Percentiles rank a stretch among this genome's conserved stretches.
Conservation (phyloP, 1,140 invertebrate species). For the Hirudo medicinalis region DNA sequence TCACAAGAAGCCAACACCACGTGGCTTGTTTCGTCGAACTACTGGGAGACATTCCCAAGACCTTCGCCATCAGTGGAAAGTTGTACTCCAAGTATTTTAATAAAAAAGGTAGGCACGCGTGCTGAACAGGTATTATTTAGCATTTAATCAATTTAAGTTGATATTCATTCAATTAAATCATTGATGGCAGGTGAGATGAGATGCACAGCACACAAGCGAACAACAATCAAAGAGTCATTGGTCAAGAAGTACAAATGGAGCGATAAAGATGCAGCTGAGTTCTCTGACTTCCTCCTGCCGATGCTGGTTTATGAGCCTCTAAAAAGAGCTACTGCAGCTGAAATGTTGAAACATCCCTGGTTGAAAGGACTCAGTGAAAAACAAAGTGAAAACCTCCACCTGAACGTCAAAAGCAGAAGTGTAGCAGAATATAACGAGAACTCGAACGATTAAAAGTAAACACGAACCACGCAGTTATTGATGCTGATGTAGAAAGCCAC, state of each 20-base stretch:
- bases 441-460: no score
- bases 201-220: conserved; percentile 81
- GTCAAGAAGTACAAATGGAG: conserved; percentile 89
- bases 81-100: conserved; percentile 86
- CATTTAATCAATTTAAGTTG: background rate
- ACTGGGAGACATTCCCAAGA: conserved; percentile 78
- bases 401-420: no score
- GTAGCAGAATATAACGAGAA: no score
- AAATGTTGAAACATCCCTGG: conserved; percentile 87
- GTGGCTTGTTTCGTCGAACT: conserved; percentile 95
- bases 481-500: no score
- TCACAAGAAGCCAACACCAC: conserved; percentile 88
- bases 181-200: conserved; percentile 55
- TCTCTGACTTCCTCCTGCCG: conserved; percentile 78
- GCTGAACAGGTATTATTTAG: background rate
- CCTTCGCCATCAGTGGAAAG: conserved; percentile 74
- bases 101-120: conserved; percentile 52
- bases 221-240: conserved; percentile 76
- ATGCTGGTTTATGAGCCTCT: conserved; percentile 87
- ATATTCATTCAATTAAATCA: background rate
- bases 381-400: no score
- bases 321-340: conserved; percentile 73
- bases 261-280: conserved; percentile 64
- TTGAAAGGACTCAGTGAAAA: conserved; percentile 37
- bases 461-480: no score